A percentile compares a stretch with the other conserved stretches of the same genome.
phyloP scores from a whole-genome alignment of 2,888 invertebrate genomes.

The Neria commutata region DNA sequence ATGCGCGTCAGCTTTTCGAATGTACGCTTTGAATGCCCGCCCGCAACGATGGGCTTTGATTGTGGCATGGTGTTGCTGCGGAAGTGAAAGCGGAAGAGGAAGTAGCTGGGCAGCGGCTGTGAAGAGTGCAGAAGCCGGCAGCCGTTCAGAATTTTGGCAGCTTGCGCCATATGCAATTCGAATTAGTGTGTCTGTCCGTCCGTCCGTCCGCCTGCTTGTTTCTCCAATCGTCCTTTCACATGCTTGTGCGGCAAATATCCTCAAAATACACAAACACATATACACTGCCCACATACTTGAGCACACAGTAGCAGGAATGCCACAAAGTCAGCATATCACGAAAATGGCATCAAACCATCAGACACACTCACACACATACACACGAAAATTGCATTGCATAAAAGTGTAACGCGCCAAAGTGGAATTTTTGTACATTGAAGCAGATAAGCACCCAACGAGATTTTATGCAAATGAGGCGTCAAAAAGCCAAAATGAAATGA shows the following conservation, averaged over 20 bases:
- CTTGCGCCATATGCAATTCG: background rate
- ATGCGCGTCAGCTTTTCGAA: no score
- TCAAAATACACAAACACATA: no score
- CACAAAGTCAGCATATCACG: no score
- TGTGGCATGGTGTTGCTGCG: background rate
- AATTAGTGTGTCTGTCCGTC: background rate
- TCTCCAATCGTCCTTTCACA: no score
- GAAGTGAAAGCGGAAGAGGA: background rate
- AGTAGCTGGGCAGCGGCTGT: background rate
- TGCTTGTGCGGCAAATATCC: no score
- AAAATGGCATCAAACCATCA: background rate
- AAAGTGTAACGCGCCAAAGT: background rate
- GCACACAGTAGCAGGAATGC: no score
- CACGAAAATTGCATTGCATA: background rate
- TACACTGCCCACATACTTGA: no score
- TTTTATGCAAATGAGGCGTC: conserved; percentile 1
- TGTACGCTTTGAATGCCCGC: no score
- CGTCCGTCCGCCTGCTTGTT: no score
- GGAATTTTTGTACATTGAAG: no score
- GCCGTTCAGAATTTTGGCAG: background rate
- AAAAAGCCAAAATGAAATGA: conserved; percentile 1
- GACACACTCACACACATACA: background rate
- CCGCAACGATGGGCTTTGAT: no score
- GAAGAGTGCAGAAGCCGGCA: background rate
- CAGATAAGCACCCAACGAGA: background rate